phyloP scores from a whole-genome alignment of 2,113 vertebrate species.

The Mirounga angustirostris region DNA sequence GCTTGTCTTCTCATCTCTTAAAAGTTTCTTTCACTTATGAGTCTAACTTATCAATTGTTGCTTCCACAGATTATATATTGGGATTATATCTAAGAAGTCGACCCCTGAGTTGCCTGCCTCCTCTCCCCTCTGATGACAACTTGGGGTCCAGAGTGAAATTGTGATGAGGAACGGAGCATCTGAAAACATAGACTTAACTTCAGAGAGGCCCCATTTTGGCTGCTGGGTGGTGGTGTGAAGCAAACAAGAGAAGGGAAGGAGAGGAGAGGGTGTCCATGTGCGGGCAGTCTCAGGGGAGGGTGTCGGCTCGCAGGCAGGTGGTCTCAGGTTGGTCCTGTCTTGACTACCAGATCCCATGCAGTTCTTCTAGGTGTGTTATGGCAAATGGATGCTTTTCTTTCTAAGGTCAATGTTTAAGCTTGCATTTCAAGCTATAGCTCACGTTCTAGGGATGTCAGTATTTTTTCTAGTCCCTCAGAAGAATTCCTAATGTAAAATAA shows the following conservation, averaged over 20 bases:
- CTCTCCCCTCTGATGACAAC: background rate
- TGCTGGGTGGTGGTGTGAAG: background rate
- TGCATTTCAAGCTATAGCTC: background rate
- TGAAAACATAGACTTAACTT: background rate
- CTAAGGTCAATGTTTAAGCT: background rate
- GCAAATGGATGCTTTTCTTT: background rate
- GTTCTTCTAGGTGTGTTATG: rapidly evolving
- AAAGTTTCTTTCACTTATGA: background rate
- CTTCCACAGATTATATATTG: background rate
- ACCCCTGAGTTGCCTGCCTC: background rate
- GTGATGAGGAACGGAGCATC: background rate
- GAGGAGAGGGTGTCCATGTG: no score
- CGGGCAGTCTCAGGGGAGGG: background rate
- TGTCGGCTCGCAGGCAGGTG: rapidly evolving
- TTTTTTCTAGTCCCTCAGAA: background rate
- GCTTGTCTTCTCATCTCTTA: no score
- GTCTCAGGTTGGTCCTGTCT: background rate
- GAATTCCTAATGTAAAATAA: background rate
- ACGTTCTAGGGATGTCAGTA: background rate
- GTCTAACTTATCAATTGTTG: background rate
- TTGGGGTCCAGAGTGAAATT: background rate
- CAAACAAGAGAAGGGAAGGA: no score
- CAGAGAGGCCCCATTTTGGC: background rate
- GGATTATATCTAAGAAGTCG: background rate
- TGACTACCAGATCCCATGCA: background rate